Percentiles rank a stretch among this genome's conserved stretches.
These are phyloP conservation scores for Malacoraja senta DNA, from an alignment of 2,797 vertebrate species.

Conservation along the genomic window DNA sequence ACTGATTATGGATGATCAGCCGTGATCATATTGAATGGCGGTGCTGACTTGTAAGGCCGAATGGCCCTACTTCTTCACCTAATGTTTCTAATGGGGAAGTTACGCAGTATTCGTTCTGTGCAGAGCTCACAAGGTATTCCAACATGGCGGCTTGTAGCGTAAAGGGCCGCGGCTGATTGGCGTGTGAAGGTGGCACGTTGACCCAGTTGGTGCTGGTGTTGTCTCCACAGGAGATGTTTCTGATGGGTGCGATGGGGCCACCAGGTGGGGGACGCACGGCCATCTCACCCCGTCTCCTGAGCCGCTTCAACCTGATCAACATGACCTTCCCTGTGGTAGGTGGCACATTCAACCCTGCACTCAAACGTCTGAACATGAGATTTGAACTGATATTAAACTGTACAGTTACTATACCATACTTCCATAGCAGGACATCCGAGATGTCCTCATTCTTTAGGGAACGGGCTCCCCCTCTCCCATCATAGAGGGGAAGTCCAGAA, in stretches of 20 bases:
- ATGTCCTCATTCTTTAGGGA: too few species aligned
- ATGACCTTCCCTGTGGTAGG: slow-evolving; percentile 81
- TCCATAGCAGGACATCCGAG: too few species aligned
- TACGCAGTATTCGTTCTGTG: neutral
- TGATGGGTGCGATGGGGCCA: slow-evolving; percentile 80
- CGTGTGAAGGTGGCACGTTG: neutral
- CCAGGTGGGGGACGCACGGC: slow-evolving; percentile 75
- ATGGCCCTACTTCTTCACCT: too few species aligned
- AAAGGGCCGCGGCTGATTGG: neutral
- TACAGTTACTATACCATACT: too few species aligned
- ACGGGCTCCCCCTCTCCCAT: too few species aligned
- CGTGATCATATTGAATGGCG: too few species aligned
- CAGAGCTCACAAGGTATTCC: neutral
- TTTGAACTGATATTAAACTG: too few species aligned
- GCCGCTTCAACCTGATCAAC: slow-evolving; percentile 80
- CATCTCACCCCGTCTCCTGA: slow-evolving; percentile 73
- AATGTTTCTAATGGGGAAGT: neutral
- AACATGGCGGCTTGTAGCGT: too few species aligned
- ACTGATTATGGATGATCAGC: too few species aligned
- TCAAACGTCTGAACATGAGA: too few species aligned
- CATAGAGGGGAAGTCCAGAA: too few species aligned
- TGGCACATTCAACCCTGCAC: slow-evolving; percentile 11
- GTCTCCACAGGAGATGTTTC: slow-evolving; percentile 67
- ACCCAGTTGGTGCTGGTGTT: neutral
- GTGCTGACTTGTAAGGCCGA: too few species aligned